Base-by-base conservation (phyloP, 35 echinoderm and acorn worm genomes). In the Apostichopus japonicus region DNA sequence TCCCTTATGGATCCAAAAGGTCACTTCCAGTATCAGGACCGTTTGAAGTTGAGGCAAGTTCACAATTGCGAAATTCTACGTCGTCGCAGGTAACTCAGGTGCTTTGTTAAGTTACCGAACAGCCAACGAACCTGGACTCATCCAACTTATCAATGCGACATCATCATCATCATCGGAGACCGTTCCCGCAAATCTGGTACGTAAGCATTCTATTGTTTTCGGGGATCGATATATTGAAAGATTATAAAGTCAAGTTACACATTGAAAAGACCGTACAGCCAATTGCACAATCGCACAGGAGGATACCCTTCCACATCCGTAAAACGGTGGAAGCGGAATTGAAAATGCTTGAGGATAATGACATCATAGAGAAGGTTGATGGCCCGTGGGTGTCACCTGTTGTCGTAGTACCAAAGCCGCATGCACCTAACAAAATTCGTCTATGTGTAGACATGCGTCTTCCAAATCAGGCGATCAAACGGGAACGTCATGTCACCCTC, bases 301-400 rank as follows among this genome's bases (percentile, higher is more conserved):
- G 92, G 14, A 90, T 93, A 53, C 92, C 84, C 8, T 93, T 93
- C 52, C 92, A 90, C 10, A 55, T 93, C 23, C 13, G 92, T 5
- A 90, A 93, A 61, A 88, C 76, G 59, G 92, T 93, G 8, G 92
- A 93, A 84, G n/a, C n/a, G n/a, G 67, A 90, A 77, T 77, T 90
- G 19, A 14, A 23, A 14, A 27, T 56, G 8, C 22, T 90, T 10
- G 87, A 90, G 55, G 87, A 78, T 6, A 77, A 90, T 11, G 87
- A 77, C n/a, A 90, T 90, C 22, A 90, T 90, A n/a, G n/a, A n/a
- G n/a, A 22, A 89, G 4, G 86, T 8, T 21, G 6, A 8, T 5
- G 77, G 65, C 3, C 89, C 89, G 5, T 91, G 89, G 89, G 65
- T 91, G 2, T 78, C 65, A 5, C 89, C 89, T 17, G 79, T 91